Evolutionary conservation across 2,113 vertebrate species (phyloP).

Genomic region (Cryptomyrus ogoouensis): DNA sequence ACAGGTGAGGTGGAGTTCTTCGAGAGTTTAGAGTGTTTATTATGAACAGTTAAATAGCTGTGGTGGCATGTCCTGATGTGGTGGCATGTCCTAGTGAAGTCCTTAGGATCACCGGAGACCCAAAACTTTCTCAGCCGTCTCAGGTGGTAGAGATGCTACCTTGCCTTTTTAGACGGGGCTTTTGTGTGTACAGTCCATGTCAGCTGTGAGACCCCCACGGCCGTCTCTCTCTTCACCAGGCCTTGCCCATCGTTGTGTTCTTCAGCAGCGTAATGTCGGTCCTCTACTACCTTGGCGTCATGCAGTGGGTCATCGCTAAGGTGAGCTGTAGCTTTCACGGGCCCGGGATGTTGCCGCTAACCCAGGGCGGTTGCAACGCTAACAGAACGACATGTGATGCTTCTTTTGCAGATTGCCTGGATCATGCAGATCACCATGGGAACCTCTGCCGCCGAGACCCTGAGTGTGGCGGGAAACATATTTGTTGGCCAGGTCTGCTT

Average conservation of each 20-base stretch:
- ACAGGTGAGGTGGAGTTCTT: not conserved
- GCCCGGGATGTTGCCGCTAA: not conserved
- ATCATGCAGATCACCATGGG: slow-evolving; percentile 85
- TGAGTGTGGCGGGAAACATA: slow-evolving; percentile 92
- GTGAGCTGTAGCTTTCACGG: slow-evolving; percentile 46
- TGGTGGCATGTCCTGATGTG: not conserved
- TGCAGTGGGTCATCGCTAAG: slow-evolving; percentile 91
- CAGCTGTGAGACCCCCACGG: not conserved
- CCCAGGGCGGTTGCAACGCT: not conserved
- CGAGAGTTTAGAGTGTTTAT: not conserved
- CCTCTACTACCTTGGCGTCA: slow-evolving; percentile 80
- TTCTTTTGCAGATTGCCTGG: slow-evolving; percentile 77
- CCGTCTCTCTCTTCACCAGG: slow-evolving; percentile 49
- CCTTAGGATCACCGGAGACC: not conserved
- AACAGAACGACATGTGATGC: slow-evolving; percentile 33
- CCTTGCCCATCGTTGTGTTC: slow-evolving; percentile 83
- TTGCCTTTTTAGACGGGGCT: not conserved
- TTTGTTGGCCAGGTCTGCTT: slow-evolving; percentile 87
- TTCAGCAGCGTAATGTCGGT: slow-evolving; percentile 91
- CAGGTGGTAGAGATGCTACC: not conserved
- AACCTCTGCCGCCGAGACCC: slow-evolving; percentile 79
- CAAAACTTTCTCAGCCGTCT: not conserved
- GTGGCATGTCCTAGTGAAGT: not conserved
- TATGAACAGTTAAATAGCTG: not conserved
- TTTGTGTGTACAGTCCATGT: not conserved